Conservation (phyloP, 2,797 vertebrate species). For the Margarornis squamiger region DNA sequence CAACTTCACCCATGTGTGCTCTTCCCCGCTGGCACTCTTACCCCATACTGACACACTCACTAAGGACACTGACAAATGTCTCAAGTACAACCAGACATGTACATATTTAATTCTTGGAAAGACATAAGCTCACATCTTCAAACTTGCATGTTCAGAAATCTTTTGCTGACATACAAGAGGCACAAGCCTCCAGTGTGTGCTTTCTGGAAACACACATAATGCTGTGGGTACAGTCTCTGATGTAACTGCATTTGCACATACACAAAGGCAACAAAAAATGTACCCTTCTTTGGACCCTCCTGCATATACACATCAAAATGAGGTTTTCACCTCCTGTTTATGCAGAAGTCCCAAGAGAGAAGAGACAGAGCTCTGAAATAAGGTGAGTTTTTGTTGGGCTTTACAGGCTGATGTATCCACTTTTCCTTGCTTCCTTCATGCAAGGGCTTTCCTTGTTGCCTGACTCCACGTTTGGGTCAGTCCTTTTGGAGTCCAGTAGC, state of each 20-base stretch:
- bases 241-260: background rate
- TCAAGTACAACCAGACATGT: background rate
- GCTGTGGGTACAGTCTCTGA: background rate
- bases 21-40: background rate
- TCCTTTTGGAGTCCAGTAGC: background rate
- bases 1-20: background rate
- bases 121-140: background rate
- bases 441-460: background rate
- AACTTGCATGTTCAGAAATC: fast-evolving
- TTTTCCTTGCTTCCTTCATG: background rate
- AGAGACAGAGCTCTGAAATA: background rate
- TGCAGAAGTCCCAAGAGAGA: background rate
- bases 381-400: background rate
- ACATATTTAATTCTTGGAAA: background rate
- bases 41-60: background rate
- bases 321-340: background rate
- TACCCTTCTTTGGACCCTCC: background rate
- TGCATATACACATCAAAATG: background rate
- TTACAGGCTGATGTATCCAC: background rate
- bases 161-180: background rate
- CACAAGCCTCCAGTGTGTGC: background rate
- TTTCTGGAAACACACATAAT: background rate
- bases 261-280: background rate
- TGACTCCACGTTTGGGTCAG: background rate
- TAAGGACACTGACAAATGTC: background rate